These are phyloP conservation scores for Tichodroma muraria DNA, from an alignment of 2,113 vertebrate genomes.

Conservation along the genomic window DNA sequence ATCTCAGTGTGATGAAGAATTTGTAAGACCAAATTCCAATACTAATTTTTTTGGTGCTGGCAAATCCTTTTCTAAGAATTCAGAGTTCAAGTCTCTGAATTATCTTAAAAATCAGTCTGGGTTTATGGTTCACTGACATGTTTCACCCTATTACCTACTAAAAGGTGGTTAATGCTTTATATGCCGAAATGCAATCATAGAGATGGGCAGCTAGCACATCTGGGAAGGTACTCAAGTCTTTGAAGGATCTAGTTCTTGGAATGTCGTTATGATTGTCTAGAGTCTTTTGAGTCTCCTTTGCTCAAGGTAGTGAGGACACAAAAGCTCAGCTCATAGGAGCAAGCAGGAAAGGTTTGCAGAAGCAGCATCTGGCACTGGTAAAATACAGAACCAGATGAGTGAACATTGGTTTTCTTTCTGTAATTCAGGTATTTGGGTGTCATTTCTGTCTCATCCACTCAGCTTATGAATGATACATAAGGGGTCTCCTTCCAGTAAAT, in stretches of 20 bases:
- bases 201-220: not conserved
- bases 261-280: not conserved
- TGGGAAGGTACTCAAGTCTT: not conserved
- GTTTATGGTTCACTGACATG: constrained; percentile 55
- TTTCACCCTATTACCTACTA: constrained; percentile 50
- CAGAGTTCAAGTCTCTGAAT: not conserved
- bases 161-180: constrained; percentile 18
- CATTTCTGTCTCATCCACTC: not conserved
- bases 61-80: not conserved
- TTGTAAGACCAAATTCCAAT: not conserved
- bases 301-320: not conserved
- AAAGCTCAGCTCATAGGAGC: not conserved
- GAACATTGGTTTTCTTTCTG: not conserved
- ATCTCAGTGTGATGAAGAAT: not conserved
- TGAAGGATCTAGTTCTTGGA: not conserved
- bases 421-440: not conserved
- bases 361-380: not conserved
- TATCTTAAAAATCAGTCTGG: constrained; percentile 54
- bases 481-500: constrained; percentile 22
- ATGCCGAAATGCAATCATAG: not conserved
- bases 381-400: not conserved
- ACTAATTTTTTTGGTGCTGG: not conserved
- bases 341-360: not conserved
- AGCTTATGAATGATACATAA: not conserved
- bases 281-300: not conserved